Conservation (phyloP, 2,888 invertebrate species). For the Pinctada fucata region DNA sequence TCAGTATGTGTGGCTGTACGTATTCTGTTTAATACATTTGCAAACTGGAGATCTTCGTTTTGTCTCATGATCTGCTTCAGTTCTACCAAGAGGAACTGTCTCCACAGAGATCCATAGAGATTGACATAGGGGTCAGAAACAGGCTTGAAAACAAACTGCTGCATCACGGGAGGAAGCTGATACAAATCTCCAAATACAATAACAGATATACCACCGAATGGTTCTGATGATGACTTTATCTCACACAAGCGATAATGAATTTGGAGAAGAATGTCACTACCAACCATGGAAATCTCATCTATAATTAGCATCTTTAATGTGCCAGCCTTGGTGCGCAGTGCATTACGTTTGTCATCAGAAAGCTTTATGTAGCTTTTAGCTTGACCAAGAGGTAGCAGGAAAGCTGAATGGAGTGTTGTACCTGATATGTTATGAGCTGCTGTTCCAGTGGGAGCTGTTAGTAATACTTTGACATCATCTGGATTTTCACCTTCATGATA, state of each 20-base stretch:
- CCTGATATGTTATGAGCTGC: no score
- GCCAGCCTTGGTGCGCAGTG: conserved; percentile 24
- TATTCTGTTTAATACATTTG: no score
- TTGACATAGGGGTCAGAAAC: background rate
- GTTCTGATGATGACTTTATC: conserved; percentile 26
- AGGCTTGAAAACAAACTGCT: conserved; percentile 6
- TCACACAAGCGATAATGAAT: conserved; percentile 46
- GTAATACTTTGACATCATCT: no score
- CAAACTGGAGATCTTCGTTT: no score
- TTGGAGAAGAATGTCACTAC: conserved; percentile 42
- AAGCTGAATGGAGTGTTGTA: conserved; percentile 45
- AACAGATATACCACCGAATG: conserved; percentile 45
- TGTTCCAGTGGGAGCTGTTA: no score
- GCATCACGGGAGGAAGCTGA: conserved; percentile 33
- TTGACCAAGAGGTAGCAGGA: conserved; percentile 40
- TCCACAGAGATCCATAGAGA: conserved; percentile 6
- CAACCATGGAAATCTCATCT: conserved; percentile 53
- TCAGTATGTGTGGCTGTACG: no score
- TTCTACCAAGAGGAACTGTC: no score
- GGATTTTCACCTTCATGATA: no score
- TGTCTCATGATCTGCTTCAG: no score
- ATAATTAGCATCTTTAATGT: conserved; percentile 41
- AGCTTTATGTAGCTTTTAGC: no score
- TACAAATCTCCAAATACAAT: conserved; percentile 20
- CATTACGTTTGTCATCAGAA: no score